Evolutionary conservation across 2,888 invertebrate species (phyloP).

Genomic region (Elegia similella): DNA sequence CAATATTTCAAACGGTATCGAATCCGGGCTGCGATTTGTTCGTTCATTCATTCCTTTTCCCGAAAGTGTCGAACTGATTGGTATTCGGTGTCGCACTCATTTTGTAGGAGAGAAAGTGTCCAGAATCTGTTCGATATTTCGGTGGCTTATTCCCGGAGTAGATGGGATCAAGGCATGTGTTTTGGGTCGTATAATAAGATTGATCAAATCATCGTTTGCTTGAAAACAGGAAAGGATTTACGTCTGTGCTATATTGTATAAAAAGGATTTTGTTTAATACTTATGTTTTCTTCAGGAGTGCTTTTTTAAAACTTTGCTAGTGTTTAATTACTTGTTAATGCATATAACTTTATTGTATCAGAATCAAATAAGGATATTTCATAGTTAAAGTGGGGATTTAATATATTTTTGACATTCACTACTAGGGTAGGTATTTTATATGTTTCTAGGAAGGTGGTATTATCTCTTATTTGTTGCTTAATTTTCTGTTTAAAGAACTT

Average conservation of each 20-base stretch:
- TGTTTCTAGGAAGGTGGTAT: too few species aligned
- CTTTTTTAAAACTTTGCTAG: too few species aligned
- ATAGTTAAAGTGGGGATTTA: too few species aligned
- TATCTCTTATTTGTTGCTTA: too few species aligned
- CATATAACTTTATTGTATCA: too few species aligned
- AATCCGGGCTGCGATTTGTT: conserved; percentile 51
- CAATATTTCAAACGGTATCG: conserved; percentile 60
- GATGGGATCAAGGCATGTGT: conserved; percentile 3
- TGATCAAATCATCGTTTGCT: conserved; percentile 6
- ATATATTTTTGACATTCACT: too few species aligned
- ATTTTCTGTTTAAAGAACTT: too few species aligned
- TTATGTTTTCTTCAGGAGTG: neutral
- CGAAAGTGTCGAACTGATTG: conserved; percentile 47
- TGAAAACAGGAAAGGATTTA: too few species aligned
- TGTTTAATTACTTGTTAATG: too few species aligned
- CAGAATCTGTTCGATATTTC: conserved; percentile 18
- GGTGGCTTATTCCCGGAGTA: conserved; percentile 1
- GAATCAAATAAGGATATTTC: too few species aligned
- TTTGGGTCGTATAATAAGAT: conserved; percentile 1
- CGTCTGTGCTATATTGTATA: too few species aligned
- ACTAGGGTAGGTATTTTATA: too few species aligned
- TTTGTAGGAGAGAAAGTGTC: conserved; percentile 35
- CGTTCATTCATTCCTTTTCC: conserved; percentile 44
- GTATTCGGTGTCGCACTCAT: conserved; percentile 46
- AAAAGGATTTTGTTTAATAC: neutral